Evolutionary conservation across 2,797 vertebrate genomes (phyloP), one percentile per base, ranked within the genome.

Genomic region (Muraenolepis orangiensis): DNA sequence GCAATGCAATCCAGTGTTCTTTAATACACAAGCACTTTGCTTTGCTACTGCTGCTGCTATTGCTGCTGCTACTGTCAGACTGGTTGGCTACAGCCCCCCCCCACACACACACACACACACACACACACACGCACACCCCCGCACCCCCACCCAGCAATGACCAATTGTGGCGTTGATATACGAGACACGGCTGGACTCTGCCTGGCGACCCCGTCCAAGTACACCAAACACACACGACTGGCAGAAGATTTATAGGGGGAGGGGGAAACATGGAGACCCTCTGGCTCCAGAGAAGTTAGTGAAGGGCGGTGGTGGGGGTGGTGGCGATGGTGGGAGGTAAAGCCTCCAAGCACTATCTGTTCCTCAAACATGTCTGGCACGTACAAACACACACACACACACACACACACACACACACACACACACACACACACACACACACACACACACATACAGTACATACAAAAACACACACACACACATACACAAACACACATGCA

Each of bases 161-260:
- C 51, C n/a, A n/a, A 23, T 8, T n/a, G 20, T 23, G 51, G 12
- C 13, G 2, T 57, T n/a, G 20, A 57, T 23, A 57, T 57, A 57
- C 23, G 51, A 57, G 51, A 57, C 64, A 14, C 11, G 0, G 13
- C 13, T 66, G 28, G 64, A 14, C 12, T 66, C 51, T 23, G n/a
- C 51, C 20, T 29, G 28, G 26, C 14, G 26, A 61, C 32, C 36
- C n/a, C 10, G n/a, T 57, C 51, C n/a, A n/a, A 68, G 70, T 66
- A 70, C 1, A 14, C 71, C 76, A 26, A 74, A 51, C 46, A 67
- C 57, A 42, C 30, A 20, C 13, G 64, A 71, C 72, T 83, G 70
- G 72, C 76, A 13, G 38, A 28, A 78, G 76, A 91, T 87, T 77
- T 75, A 87, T 75, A 68, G 73, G 20, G 46, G 42, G n/a, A 3